Evolutionary conservation across 2,113 vertebrate genomes (phyloP).

Genomic region (Corydoras sp.): DNA sequence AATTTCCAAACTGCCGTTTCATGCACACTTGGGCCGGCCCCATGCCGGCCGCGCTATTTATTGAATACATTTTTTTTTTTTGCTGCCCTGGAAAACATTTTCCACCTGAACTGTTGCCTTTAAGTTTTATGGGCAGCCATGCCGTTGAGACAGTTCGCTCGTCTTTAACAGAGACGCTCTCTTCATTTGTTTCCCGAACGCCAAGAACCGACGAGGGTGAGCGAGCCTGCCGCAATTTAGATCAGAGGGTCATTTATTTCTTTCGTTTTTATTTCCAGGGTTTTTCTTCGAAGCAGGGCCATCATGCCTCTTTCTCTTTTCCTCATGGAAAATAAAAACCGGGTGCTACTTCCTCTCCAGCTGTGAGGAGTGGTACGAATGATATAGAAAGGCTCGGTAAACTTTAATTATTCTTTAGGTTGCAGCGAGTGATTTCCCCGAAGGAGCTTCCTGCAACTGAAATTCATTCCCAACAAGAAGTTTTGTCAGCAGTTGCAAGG

Average conservation of each 20-base stretch:
- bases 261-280: constrained; percentile 39
- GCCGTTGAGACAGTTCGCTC: background rate
- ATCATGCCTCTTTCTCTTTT: constrained; percentile 79
- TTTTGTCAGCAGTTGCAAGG: too few relatives aligned
- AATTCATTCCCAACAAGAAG: background rate
- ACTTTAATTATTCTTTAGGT: constrained; percentile 69
- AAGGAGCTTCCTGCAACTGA: background rate
- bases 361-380: constrained; percentile 84
- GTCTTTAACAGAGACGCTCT: constrained; percentile 68
- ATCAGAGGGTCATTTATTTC: constrained; percentile 79
- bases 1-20: constrained; percentile 90
- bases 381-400: constrained; percentile 88
- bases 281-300: constrained; percentile 65
- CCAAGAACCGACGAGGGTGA: constrained; percentile 84
- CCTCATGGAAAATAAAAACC: constrained; percentile 91
- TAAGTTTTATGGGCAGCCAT: constrained; percentile 84
- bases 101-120: constrained; percentile 98
- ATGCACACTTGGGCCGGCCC: constrained; percentile 87
- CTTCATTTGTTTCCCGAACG: constrained; percentile 73
- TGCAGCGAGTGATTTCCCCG: constrained; percentile 11
- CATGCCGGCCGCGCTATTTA: constrained; percentile 99
- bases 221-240: constrained; percentile 88
- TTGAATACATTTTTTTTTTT: constrained; percentile 95
- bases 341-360: constrained; percentile 82
- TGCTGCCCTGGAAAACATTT: constrained; percentile 83